Conservation (phyloP, 1,140 invertebrate species). For the Oncopodura yosiiana region DNA sequence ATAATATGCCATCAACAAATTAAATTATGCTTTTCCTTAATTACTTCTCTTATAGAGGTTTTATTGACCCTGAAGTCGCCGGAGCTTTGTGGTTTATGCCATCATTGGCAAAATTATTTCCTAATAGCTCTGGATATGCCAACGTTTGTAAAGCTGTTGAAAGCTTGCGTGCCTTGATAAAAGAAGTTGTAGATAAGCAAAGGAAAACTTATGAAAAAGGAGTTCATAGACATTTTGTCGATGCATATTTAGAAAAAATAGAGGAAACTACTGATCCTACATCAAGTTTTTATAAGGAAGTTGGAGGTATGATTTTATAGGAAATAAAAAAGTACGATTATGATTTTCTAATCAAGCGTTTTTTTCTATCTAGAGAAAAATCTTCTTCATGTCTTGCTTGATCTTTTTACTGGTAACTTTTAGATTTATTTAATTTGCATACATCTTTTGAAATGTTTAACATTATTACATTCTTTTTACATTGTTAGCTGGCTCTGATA, state of each 20-base stretch:
- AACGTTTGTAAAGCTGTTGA: neutral
- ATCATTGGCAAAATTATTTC: constrained; percentile 16
- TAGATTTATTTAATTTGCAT: no score
- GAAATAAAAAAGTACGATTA: neutral
- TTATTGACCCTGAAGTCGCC: constrained; percentile 16
- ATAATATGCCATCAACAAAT: neutral
- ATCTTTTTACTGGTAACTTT: constrained; percentile 22
- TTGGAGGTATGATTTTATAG: neutral
- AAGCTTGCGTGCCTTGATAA: neutral
- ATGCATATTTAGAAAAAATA: constrained; percentile 21
- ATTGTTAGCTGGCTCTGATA: constrained; percentile 16
- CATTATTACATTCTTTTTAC: no score
- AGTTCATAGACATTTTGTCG: constrained; percentile 15
- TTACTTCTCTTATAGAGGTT: constrained; percentile 11
- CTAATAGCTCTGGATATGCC: constrained; percentile 1
- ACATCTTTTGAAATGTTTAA: no score
- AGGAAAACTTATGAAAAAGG: neutral
- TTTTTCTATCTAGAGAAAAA: constrained; percentile 12
- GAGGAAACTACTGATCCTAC: constrained; percentile 14
- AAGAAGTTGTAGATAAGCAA: neutral
- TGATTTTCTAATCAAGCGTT: neutral
- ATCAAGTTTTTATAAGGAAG: constrained; percentile 11
- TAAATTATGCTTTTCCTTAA: neutral
- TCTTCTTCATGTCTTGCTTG: constrained; percentile 16
- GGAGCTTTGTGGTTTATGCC: constrained; percentile 18